Base-by-base conservation (phyloP, 2,113 vertebrate species). In the Manacus vitellinus region DNA sequence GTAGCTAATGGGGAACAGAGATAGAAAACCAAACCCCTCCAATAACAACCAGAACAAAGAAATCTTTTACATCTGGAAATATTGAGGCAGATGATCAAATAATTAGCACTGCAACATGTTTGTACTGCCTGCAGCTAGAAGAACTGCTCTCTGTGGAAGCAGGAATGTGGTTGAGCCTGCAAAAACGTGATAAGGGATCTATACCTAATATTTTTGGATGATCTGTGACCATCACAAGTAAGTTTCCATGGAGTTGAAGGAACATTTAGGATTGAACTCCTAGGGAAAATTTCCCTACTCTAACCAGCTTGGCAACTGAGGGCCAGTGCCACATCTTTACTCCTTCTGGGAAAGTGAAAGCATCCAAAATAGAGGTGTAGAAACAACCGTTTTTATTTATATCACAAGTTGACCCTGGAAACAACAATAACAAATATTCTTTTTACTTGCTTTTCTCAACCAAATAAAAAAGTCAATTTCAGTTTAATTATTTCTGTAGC, bases 111-210 rank as follows among this genome's bases (percentile, higher is more conserved):
- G 61, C 85, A 94, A 76, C 67, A 88, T 56, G 88, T 78, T 94
- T 91, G 70, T 78, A 79, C 88, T 82, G 96, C 94, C 93, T 81
- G 82, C 86, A 95, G 94, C 93, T 95, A 94, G 87, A 73, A 75
- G 55, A 94, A 88, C 43, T 41, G 55, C 71, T 89, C 43, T 77
- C 49, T 63, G 2, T 66, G 62, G 66, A 83, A 90, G 39, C 24
- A 85, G 70, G 85, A 95, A 94, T 85, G 84, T 20, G 41, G 83
- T 68, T 68, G 43, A 93, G 31, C 79, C 72, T 61, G 94, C 76
- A 80, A 78, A 94, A 84, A 63, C 0, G 2, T 1, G 46, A 61
- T 93, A 77, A 90, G 62, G 35, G 55, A 89, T 94, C 71, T 72
- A 39, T 68, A 80, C 46, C 63, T 70, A 65, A 47, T 68, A 67